Conservation (phyloP, 2,113 vertebrate species). For the Hemiscyllium ocellatum region DNA sequence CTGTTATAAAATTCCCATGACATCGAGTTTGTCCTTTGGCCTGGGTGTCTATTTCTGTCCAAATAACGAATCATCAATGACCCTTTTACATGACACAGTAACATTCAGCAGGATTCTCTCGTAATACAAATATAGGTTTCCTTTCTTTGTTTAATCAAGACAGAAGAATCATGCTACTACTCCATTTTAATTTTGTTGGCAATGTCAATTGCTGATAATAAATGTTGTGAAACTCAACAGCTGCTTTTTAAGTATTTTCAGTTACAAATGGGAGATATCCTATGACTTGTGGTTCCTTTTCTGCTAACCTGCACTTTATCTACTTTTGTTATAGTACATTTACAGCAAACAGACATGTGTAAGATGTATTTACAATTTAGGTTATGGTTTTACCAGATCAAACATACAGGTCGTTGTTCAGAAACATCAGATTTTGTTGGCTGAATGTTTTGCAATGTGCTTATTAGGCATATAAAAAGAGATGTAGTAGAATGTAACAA, state of each 20-base stretch:
- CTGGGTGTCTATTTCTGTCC: constrained; percentile 16
- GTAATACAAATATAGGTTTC: not conserved
- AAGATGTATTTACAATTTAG: not conserved
- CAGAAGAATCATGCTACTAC: not conserved
- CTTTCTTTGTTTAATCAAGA: constrained; percentile 3
- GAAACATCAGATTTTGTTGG: not conserved
- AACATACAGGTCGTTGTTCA: not conserved
- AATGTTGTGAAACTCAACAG: not conserved
- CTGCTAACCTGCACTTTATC: not conserved
- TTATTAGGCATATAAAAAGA: not conserved
- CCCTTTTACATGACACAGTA: not conserved
- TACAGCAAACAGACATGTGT: not conserved
- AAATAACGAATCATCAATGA: not conserved
- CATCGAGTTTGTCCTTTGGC: not conserved
- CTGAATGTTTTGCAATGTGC: not conserved
- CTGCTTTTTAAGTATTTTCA: not conserved
- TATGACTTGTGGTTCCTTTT: not conserved
- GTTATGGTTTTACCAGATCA: not conserved
- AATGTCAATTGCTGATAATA: not conserved
- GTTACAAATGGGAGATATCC: not conserved
- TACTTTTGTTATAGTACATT: not conserved
- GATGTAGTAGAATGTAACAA: not conserved
- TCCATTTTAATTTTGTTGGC: not conserved
- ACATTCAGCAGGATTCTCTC: not conserved
- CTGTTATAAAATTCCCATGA: constrained; percentile 30